Percentiles rank a stretch among this genome's conserved stretches.
phyloP scores from a whole-genome alignment of 2,797 vertebrate genomes.

The Poecilia wingei region DNA sequence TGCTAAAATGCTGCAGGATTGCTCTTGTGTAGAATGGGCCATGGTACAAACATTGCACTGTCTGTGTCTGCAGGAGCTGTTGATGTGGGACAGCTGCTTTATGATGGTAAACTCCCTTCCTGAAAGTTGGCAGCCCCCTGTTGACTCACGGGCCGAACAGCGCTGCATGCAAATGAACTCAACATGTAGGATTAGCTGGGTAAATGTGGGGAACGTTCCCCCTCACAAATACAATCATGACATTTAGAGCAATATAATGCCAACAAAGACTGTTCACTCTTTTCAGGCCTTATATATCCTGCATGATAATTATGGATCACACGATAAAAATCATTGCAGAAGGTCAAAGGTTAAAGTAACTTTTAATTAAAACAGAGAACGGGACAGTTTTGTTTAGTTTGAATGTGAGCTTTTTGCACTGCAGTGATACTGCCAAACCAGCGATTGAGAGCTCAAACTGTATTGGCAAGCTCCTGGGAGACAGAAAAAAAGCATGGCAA shows the following conservation, averaged over 20 bases:
- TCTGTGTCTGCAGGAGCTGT: constrained; percentile 62
- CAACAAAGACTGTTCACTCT: constrained; percentile 56
- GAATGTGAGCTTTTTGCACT: constrained; percentile 38
- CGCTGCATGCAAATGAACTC: constrained; percentile 80
- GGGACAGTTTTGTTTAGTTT: constrained; percentile 19
- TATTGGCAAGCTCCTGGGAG: constrained; percentile 67
- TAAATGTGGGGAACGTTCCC: constrained; percentile 73
- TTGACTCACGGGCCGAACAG: constrained; percentile 67
- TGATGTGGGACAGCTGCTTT: constrained; percentile 75
- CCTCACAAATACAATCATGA: constrained; percentile 70
- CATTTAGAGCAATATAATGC: constrained; percentile 69
- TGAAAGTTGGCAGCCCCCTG: constrained; percentile 73
- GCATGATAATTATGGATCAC: constrained; percentile 56
- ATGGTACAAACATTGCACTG: constrained; percentile 73
- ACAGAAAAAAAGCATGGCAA: constrained; percentile 52
- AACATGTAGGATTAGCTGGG: constrained; percentile 79
- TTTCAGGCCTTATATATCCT: constrained; percentile 38
- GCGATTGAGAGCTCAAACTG: constrained; percentile 63
- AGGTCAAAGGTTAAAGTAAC: constrained; percentile 36
- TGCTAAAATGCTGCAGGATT: constrained; percentile 69
- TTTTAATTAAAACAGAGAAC: constrained; percentile 35
- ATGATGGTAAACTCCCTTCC: constrained; percentile 79
- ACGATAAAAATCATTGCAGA: not conserved
- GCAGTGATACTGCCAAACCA: constrained; percentile 60
- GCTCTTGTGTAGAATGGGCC: constrained; percentile 68